Evolutionary conservation across 2,797 vertebrate genomes (phyloP).

Genomic region (Catamblyrhynchus diadema): DNA sequence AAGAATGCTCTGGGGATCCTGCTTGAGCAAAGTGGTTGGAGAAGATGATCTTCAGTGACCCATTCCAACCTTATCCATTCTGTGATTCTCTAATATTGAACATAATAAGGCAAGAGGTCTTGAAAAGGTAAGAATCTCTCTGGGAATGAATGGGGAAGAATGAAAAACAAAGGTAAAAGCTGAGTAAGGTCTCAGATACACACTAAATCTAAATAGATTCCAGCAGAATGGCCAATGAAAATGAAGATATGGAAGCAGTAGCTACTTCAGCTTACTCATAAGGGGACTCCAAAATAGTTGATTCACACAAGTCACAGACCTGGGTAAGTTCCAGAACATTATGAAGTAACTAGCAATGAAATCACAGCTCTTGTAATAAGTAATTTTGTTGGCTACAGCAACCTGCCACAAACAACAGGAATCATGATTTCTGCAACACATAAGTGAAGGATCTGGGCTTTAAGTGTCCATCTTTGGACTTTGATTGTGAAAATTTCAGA

Average conservation of each 20-base stretch:
- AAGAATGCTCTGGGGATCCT: neutral
- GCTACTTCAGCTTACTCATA: neutral
- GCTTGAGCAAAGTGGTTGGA: neutral
- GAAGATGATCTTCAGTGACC: neutral
- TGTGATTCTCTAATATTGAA: neutral
- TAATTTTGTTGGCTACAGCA: neutral
- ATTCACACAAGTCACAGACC: too few relatives aligned
- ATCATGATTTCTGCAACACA: neutral
- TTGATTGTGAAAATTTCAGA: neutral
- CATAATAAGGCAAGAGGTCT: neutral
- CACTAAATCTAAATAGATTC: neutral
- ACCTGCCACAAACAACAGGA: neutral
- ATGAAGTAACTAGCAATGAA: neutral
- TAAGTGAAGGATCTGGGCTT: neutral
- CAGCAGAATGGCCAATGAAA: neutral
- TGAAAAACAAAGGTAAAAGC: neutral
- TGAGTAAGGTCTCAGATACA: neutral
- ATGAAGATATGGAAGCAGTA: neutral
- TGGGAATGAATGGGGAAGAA: neutral
- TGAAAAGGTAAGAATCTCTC: neutral
- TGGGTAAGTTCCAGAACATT: neutral
- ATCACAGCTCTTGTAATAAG: neutral
- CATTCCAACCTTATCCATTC: neutral
- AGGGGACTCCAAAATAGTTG: neutral
- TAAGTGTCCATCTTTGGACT: neutral